Evolutionary conservation across 1,140 invertebrate genomes (phyloP).

Genomic region (Danaus melanippus): DNA sequence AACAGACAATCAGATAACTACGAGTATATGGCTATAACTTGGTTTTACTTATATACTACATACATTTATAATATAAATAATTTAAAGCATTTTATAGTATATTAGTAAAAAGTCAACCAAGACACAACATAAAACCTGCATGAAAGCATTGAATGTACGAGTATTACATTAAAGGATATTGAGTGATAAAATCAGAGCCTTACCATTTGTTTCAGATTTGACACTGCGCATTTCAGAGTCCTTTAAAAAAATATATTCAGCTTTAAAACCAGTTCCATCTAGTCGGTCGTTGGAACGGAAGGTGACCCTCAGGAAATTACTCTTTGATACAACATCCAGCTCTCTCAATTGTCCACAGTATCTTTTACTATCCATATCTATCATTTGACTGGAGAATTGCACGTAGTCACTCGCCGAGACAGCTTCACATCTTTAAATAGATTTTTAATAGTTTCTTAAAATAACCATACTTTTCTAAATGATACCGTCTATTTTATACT

Average conservation of each 20-base stretch:
- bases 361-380: constrained; percentile 85
- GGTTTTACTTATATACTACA: too few species aligned
- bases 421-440: constrained; percentile 81
- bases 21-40: too few species aligned
- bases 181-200: constrained; percentile 15
- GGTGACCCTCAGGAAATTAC: constrained; percentile 92
- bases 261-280: constrained; percentile 94
- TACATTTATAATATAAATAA: too few species aligned
- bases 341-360: constrained; percentile 88
- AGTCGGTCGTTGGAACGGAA: constrained; percentile 94
- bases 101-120: background rate
- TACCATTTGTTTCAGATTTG: constrained; percentile 44
- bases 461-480: too few species aligned
- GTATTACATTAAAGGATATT: background rate
- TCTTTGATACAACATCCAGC: constrained; percentile 87
- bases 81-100: background rate
- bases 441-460: too few species aligned
- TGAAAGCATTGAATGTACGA: constrained; percentile 14
- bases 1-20: too few species aligned
- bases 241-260: constrained; percentile 84
- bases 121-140: background rate
- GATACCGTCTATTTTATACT: too few species aligned
- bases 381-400: constrained; percentile 93
- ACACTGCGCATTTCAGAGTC: constrained; percentile 65
- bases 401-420: constrained; percentile 92